Base-by-base conservation (phyloP, 2,113 vertebrate species). In the Trichechus manatus region DNA sequence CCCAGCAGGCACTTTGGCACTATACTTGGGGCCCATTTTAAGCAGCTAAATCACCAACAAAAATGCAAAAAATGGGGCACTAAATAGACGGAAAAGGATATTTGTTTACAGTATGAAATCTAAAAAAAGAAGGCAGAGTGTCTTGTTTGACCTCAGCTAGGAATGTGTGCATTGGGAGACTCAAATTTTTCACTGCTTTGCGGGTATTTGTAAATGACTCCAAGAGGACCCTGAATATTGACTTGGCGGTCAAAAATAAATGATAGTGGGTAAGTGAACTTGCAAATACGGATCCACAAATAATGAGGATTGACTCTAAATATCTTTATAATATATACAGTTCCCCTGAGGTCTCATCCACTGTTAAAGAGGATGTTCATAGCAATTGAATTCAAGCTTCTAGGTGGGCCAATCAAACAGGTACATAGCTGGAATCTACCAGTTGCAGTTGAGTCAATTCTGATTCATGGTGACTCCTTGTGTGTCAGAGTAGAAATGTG, bases 381-480 rank as follows among this genome's bases (percentile, higher is more conserved):
- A 78, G 29, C 39, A 47, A 39, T 68, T 61, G 80, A 14, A 61
- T 25, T 33, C 56, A 50, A 36, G 39, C 36, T 23, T 64, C 5
- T n/a, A 9, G 2, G 0, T 27, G 1, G 17, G 22, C 14, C 72
- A 50, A 9, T 8, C 29, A 47, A 47, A 44, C 0, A 4, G 72
- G 27, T 10, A 19, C 42, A 5, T 3, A 4, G 2, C 31, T 78
- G 9, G 20, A 89, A 20, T 31, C 22, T 0, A 72, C 44, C n/a
- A 72, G n/a, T 4, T 61, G 19, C 22, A 61, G 59, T 61, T 11
- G 13, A 56, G 53, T 15, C 53, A 11, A 56, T 56, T 56, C 15
- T 56, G 53, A 56, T 11, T 56, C 53, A 56, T 56, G 53, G 53
- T 2, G 53, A 56, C 53, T 11, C 53, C 47, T 9, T 56, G 53